Evolutionary conservation across 2,797 vertebrate species (phyloP).

Genomic region (Prunella strophiata): DNA sequence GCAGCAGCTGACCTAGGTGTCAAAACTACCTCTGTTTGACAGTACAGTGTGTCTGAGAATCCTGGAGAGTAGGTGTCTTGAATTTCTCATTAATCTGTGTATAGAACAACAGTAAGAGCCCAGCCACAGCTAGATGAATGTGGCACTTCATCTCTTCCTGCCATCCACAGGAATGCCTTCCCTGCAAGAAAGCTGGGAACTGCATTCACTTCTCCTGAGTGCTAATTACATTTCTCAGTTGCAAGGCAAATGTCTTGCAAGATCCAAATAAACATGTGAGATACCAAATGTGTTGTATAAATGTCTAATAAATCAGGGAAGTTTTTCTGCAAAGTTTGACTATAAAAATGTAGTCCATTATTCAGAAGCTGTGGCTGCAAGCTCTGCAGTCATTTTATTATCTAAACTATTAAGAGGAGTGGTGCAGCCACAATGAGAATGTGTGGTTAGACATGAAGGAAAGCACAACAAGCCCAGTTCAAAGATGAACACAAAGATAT

Average conservation of each 20-base stretch:
- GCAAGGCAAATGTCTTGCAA: neutral
- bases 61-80: neutral
- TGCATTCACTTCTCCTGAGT: neutral
- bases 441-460: neutral
- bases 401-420: neutral
- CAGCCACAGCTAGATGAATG: neutral
- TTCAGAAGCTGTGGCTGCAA: neutral
- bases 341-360: neutral
- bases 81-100: neutral
- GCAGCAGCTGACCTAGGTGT: neutral
- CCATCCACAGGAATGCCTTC: neutral
- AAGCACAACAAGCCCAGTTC: neutral
- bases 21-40: neutral
- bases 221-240: slow-evolving; percentile 25
- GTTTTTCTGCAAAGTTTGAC: neutral
- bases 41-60: neutral
- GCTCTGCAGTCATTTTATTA: neutral
- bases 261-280: neutral
- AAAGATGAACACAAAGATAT: neutral
- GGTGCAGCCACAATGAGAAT: neutral
- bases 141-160: neutral
- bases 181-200: neutral
- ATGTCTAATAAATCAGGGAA: neutral
- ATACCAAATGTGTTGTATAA: neutral
- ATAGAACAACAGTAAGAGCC: neutral